Conservation (phyloP, 1,140 invertebrate species). For the Dendrolimus kikuchii region DNA sequence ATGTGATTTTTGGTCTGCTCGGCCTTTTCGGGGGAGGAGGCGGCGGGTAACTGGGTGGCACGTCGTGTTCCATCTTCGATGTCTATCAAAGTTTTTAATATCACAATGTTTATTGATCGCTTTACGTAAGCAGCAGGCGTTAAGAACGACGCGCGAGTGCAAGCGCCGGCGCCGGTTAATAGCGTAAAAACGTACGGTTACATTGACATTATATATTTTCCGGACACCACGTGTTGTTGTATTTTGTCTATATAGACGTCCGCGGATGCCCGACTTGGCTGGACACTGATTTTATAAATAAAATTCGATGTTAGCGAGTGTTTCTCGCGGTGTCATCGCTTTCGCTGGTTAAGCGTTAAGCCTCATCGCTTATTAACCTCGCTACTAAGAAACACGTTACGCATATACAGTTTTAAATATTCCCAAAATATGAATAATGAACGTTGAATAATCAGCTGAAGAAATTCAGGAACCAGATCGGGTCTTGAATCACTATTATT, state of each 20-base stretch:
- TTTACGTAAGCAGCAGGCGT: not conserved
- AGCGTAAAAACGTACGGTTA: constrained; percentile 5
- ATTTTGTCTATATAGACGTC: constrained; percentile 27
- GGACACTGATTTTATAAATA: constrained; percentile 67
- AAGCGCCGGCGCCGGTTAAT: constrained; percentile 37
- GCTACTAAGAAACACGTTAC: too few relatives aligned
- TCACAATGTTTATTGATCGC: constrained; percentile 9
- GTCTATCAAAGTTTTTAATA: constrained; percentile 12
- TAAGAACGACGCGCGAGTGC: constrained; percentile 6
- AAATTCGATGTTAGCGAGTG: constrained; percentile 35
- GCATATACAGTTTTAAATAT: too few relatives aligned
- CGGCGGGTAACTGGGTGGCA: constrained; percentile 33
- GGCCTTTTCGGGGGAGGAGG: constrained; percentile 50
- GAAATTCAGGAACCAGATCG: too few relatives aligned
- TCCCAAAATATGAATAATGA: too few relatives aligned
- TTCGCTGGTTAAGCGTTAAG: constrained; percentile 11
- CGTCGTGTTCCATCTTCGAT: constrained; percentile 38
- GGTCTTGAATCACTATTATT: too few relatives aligned
- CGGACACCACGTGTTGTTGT: constrained; percentile 1
- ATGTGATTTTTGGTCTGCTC: constrained; percentile 69
- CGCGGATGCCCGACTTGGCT: constrained; percentile 37
- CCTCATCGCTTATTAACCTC: constrained; percentile 3
- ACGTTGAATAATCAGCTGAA: too few relatives aligned
- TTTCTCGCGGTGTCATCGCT: constrained; percentile 47
- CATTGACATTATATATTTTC: constrained; percentile 16